phyloP scores from a whole-genome alignment of 92 coral and sea anemone genomes.

The Phenganax subtilis region DNA sequence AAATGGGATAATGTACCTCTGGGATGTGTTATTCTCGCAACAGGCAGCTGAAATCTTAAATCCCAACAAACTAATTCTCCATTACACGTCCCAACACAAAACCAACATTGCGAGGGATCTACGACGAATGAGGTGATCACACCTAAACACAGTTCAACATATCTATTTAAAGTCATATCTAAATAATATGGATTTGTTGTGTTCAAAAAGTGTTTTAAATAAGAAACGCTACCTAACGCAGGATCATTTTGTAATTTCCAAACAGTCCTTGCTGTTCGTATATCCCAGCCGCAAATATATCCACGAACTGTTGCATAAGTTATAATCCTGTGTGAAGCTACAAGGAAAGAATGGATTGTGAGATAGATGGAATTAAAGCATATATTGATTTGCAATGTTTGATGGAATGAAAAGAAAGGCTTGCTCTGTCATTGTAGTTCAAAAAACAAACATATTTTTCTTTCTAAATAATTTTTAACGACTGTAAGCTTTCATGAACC shows the following conservation, averaged over 20 bases:
- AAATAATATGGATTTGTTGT: too few relatives aligned
- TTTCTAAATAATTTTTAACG: too few relatives aligned
- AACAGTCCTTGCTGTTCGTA: constrained; percentile 66
- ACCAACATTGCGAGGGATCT: constrained; percentile 94
- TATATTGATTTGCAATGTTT: background rate
- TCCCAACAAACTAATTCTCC: constrained; percentile 97
- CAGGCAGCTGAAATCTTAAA: constrained; percentile 88
- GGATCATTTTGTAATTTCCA: constrained; percentile 97
- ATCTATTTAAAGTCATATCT: too few relatives aligned
- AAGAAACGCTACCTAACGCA: constrained; percentile 55
- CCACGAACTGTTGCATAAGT: constrained; percentile 97
- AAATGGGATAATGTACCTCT: constrained; percentile 56
- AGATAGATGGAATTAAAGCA: background rate
- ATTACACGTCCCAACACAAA: constrained; percentile 82
- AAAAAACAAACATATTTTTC: too few relatives aligned
- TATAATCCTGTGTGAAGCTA: constrained; percentile 88
- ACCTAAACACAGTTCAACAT: constrained; percentile 43
- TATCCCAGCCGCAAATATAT: constrained; percentile 87
- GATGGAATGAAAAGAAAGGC: too few relatives aligned
- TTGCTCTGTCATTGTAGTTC: too few relatives aligned
- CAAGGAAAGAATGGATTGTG: background rate
- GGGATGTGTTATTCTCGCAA: constrained; percentile 83
- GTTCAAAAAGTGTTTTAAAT: too few relatives aligned
- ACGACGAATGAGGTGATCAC: constrained; percentile 89
- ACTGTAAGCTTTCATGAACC: constrained; percentile 30